These are phyloP conservation scores for Sitodiplosis mosellana DNA, from an alignment of 1,140 invertebrate species.

Conservation along the genomic window DNA sequence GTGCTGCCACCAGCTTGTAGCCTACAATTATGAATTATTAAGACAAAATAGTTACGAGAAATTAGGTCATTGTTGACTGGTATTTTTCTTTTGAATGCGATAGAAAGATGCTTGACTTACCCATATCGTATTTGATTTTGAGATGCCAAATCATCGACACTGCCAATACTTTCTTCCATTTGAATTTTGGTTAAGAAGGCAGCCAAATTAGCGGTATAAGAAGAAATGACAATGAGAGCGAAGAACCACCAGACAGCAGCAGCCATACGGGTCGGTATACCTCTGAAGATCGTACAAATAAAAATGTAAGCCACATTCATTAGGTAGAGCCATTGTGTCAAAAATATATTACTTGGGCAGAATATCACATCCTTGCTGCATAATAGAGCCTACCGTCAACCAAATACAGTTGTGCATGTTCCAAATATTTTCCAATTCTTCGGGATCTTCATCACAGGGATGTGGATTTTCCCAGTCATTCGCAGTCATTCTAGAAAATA, in stretches of 20 bases:
- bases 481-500: constrained; percentile 46
- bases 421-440: constrained; percentile 61
- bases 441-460: constrained; percentile 61
- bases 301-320: too few species aligned
- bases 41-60: too few species aligned
- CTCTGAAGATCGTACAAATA: constrained; percentile 33
- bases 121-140: constrained; percentile 39
- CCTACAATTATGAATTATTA: too few species aligned
- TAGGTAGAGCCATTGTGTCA: too few species aligned
- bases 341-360: constrained; percentile 40
- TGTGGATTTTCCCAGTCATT: constrained; percentile 79
- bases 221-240: constrained; percentile 82
- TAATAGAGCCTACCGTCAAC: constrained; percentile 60
- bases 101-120: too few species aligned
- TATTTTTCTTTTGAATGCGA: too few species aligned
- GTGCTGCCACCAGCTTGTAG: too few species aligned
- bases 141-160: constrained; percentile 67
- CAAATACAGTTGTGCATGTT: constrained; percentile 55
- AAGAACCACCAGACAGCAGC: constrained; percentile 91
- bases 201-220: constrained; percentile 87
- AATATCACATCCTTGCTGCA: constrained; percentile 63
- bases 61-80: too few species aligned
- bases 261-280: constrained; percentile 60
- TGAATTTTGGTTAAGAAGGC: constrained; percentile 80
- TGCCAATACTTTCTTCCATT: constrained; percentile 67